Evolutionary conservation across 2,113 vertebrate genomes (phyloP), one percentile per base, ranked within the genome.

Genomic region (Balaenoptera acutorostrata): DNA sequence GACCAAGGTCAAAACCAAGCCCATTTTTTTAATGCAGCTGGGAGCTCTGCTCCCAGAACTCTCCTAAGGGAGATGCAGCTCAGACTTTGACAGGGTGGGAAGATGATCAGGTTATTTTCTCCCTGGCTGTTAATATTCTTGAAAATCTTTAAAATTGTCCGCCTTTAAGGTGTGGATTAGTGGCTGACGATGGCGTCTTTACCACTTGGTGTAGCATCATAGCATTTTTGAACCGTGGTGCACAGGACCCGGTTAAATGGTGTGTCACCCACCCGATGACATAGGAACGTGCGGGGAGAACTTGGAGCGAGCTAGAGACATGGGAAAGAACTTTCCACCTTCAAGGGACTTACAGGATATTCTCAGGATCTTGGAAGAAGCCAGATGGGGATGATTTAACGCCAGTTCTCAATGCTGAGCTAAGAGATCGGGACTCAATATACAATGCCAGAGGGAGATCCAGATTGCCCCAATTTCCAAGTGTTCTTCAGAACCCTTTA

Each of bases 391-490:
- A 14, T 46, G 21, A 20, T 36, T 59, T 4, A 52, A 23, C 0
- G 0, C 49, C 57, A 12, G 8, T 63, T 21, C 75, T 91, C 1
- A 0, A 44, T 39, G n/a, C 69, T 18, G 6, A 94, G 39, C 44
- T 29, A 1, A 25, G 52, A 18, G n/a, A 9, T 7, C 3, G 0
- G 27, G 33, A 8, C 88, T 75, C 21, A 0, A 0, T 31, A 14
- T 21, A 23, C 7, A 2, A 17, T 3, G 4, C n/a, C 46, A 14
- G 29, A 8, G 18, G 80, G 29, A 23, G 41, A 20, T 21, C 31
- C 39, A 29, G 74, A 57, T 2, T 7, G 49, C 41, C 93, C 77
- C 7, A 1, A 20, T 20, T 75, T 55, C 31, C 8, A 41, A 46
- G 6, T 6, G 14, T 27, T 74, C 59, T 41, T 27, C n/a, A 21